Conservation (phyloP, 2,797 vertebrate species). For the Epinephelus awoara region DNA sequence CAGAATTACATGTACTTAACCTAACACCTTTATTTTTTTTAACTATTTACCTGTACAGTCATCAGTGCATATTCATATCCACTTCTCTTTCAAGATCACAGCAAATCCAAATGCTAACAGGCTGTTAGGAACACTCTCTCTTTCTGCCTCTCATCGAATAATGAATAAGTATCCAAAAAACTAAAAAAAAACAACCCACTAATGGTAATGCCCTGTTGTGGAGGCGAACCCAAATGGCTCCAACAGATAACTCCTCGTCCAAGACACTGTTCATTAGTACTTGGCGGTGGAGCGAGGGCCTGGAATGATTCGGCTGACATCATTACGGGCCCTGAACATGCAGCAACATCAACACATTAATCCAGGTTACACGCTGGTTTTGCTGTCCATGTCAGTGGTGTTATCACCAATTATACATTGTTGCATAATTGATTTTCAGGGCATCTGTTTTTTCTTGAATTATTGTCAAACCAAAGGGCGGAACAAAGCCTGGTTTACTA, state of each 20-base stretch:
- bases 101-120: slow-evolving; percentile 19
- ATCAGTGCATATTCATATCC: neutral
- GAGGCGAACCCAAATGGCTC: slow-evolving; percentile 47
- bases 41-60: neutral
- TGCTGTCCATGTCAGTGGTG: slow-evolving; percentile 5
- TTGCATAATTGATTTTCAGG: neutral
- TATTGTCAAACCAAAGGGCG: slow-evolving; percentile 2
- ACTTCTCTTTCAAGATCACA: slow-evolving; percentile 4
- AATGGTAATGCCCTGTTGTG: slow-evolving; percentile 46
- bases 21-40: neutral
- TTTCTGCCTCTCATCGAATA: slow-evolving; percentile 30
- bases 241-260: slow-evolving; percentile 47
- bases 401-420: neutral
- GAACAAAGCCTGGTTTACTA: neutral
- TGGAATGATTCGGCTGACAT: slow-evolving; percentile 26
- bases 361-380: neutral
- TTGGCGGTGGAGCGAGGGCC: slow-evolving; percentile 32
- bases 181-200: slow-evolving; percentile 7
- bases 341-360: slow-evolving; percentile 8
- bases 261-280: slow-evolving; percentile 54
- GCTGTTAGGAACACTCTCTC: slow-evolving; percentile 20
- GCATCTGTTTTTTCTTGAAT: slow-evolving; percentile 20
- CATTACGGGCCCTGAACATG: slow-evolving; percentile 22
- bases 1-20: neutral
- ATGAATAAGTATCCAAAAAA: slow-evolving; percentile 38